These are phyloP conservation scores for Diabrotica undecimpunctata DNA, from an alignment of 1,140 invertebrate species.

Conservation along the genomic window DNA sequence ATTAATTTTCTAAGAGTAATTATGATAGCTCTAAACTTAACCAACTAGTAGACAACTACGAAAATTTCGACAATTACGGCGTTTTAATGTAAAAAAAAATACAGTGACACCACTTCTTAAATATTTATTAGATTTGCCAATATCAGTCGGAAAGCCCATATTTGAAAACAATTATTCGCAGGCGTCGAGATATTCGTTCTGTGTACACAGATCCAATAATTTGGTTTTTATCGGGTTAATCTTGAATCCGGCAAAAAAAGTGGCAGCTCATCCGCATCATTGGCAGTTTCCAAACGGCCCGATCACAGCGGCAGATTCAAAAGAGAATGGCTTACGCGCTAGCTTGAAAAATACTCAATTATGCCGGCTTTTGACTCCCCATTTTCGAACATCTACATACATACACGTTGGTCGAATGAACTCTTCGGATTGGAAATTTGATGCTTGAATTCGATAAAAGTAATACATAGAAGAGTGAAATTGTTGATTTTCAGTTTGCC, in stretches of 20 bases:
- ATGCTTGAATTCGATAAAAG: not conserved
- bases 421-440: not conserved
- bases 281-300: not conserved
- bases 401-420: not conserved
- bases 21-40: too few species aligned
- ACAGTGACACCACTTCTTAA: too few species aligned
- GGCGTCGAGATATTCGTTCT: too few species aligned
- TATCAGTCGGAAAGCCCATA: too few species aligned
- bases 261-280: slow-evolving; percentile 9
- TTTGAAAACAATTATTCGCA: too few species aligned
- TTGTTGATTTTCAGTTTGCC: not conserved
- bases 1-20: too few species aligned
- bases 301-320: slow-evolving; percentile 7
- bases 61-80: too few species aligned
- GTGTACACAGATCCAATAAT: not conserved
- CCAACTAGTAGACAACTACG: too few species aligned
- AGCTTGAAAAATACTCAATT: slow-evolving; percentile 13
- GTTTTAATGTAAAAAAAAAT: too few species aligned
- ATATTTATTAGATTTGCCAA: too few species aligned
- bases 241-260: not conserved
- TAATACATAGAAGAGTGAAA: not conserved
- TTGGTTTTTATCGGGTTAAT: slow-evolving; percentile 9
- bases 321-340: slow-evolving; percentile 7
- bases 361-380: slow-evolving; percentile 9
- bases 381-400: slow-evolving; percentile 9